Evolutionary conservation across 2,888 invertebrate genomes (phyloP).

Genomic region (Plebejus anna): DNA sequence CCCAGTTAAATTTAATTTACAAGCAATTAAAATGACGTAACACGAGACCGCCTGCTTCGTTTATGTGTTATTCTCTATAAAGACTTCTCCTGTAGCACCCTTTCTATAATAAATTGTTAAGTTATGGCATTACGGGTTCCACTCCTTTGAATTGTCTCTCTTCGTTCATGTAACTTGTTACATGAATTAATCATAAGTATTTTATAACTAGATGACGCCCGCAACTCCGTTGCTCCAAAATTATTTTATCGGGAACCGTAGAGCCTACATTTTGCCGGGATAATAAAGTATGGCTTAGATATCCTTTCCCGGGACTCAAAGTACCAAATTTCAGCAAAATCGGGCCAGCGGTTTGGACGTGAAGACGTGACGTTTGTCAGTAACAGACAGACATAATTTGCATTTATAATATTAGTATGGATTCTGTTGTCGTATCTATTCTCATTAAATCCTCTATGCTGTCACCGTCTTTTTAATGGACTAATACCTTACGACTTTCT

Average conservation of each 20-base stretch:
- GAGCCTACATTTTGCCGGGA: too few relatives aligned
- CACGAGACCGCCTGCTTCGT: conserved; percentile 32
- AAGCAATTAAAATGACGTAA: conserved; percentile 21
- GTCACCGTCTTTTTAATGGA: conserved; percentile 8
- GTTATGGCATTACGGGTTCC: conserved; percentile 59
- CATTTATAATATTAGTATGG: background rate
- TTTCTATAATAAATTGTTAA: conserved; percentile 60
- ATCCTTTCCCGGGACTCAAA: too few relatives aligned
- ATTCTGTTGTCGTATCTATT: background rate
- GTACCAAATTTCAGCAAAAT: too few relatives aligned
- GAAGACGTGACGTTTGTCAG: too few relatives aligned
- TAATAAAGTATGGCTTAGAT: too few relatives aligned
- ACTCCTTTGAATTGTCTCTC: conserved; percentile 49
- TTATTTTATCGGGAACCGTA: too few relatives aligned
- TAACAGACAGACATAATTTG: too few relatives aligned
- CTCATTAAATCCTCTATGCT: background rate
- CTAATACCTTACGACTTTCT: conserved; percentile 19
- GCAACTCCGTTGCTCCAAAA: too few relatives aligned
- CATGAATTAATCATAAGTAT: too few relatives aligned
- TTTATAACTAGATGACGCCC: too few relatives aligned
- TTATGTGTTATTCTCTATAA: conserved; percentile 55
- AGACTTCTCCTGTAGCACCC: conserved; percentile 63
- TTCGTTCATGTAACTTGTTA: conserved; percentile 39
- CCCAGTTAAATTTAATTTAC: conserved; percentile 21
- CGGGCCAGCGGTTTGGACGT: too few relatives aligned